phyloP scores from a whole-genome alignment of 2,888 invertebrate species.

The Eilema griseolum region DNA sequence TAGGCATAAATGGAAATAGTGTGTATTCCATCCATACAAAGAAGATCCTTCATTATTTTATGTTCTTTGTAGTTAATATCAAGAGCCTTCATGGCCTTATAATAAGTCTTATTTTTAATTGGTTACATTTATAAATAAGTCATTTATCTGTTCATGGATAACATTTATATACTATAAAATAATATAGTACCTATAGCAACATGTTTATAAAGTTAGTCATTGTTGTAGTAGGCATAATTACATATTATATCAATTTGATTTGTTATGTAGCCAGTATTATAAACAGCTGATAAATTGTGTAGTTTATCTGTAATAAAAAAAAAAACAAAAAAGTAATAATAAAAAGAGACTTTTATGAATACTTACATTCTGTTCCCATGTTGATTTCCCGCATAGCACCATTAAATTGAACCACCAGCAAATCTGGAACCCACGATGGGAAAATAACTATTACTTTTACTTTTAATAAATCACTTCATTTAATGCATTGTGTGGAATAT shows the following conservation, averaged over 20 bases:
- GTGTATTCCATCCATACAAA: conserved; percentile 1
- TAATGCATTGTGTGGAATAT: conserved; percentile 1
- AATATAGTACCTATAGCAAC: conserved; percentile 1
- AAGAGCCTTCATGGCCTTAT: background rate
- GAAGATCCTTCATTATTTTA: background rate
- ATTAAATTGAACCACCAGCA: conserved; percentile 77
- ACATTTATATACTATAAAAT: background rate
- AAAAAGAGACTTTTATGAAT: conserved; percentile 14
- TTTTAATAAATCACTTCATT: background rate
- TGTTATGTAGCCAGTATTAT: background rate
- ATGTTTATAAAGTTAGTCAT: conserved; percentile 15
- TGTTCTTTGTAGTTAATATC: background rate
- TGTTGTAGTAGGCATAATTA: background rate
- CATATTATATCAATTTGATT: background rate
- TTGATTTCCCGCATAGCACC: conserved; percentile 71
- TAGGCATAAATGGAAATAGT: background rate
- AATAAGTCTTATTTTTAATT: conserved; percentile 30
- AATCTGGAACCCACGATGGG: conserved; percentile 64
- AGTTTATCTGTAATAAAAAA: background rate
- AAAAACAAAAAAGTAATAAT: background rate
- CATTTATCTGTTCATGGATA: conserved; percentile 26
- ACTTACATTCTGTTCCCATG: conserved; percentile 73
- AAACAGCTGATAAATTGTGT: background rate
- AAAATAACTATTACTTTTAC: conserved; percentile 15
- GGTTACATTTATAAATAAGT: conserved; percentile 14